phyloP scores from a whole-genome alignment of 2,888 invertebrate genomes.

The Diplolepis rosae region DNA sequence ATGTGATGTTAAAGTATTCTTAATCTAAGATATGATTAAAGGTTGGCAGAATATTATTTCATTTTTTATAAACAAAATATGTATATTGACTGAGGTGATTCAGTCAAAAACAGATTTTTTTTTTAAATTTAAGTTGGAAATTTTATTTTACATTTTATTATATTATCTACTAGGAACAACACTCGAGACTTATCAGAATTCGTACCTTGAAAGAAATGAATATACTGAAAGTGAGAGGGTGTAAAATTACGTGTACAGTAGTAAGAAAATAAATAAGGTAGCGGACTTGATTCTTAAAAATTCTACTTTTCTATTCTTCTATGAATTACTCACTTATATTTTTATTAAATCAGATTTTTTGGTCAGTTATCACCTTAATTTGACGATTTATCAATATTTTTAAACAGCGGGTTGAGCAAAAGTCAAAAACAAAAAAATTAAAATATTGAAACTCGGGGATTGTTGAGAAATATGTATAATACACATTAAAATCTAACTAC shows the following conservation, averaged over 20 bases:
- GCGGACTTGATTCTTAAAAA: neutral
- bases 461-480: neutral
- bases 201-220: neutral
- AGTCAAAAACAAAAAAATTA: neutral
- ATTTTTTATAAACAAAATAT: neutral
- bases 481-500: neutral
- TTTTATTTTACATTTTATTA: conserved; percentile 11
- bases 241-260: conserved; percentile 26
- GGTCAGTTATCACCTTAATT: neutral
- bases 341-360: neutral
- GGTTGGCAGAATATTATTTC: neutral
- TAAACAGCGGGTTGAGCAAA: too few species aligned
- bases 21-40: conserved; percentile 8
- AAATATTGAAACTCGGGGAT: neutral
- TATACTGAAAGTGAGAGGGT: neutral
- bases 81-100: conserved; percentile 9
- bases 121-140: neutral
- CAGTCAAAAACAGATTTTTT: conserved; percentile 10
- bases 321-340: neutral
- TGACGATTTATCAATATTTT: too few species aligned
- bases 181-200: conserved; percentile 9
- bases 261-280: neutral
- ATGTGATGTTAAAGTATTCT: conserved; percentile 26
- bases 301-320: neutral
- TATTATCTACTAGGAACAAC: conserved; percentile 1